These are phyloP conservation scores for Drusus annulatus DNA, from an alignment of 1,140 invertebrate species.

Conservation along the genomic window DNA sequence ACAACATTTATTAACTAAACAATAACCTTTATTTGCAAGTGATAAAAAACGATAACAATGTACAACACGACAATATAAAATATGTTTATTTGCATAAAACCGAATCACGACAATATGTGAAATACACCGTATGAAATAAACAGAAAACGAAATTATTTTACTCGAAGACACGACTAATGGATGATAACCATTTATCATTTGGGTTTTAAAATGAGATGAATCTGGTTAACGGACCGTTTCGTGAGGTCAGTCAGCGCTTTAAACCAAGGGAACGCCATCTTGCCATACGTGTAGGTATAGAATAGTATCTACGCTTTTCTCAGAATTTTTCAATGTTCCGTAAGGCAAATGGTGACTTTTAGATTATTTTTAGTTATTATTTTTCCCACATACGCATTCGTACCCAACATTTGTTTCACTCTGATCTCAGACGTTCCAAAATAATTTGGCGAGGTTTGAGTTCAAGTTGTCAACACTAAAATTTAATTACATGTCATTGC, in stretches of 20 bases:
- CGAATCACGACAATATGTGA: too few species aligned
- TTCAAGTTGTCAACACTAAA: background rate
- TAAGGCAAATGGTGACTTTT: background rate
- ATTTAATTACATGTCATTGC: background rate
- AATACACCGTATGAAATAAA: too few species aligned
- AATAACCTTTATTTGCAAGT: too few species aligned
- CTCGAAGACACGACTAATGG: too few species aligned
- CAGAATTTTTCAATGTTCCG: background rate
- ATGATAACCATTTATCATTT: too few species aligned
- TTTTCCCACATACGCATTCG: background rate
- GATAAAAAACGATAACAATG: too few species aligned
- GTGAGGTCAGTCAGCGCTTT: background rate
- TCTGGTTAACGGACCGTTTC: too few species aligned
- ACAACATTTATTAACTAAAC: too few species aligned
- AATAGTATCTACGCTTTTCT: conserved; percentile 3
- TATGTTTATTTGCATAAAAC: too few species aligned
- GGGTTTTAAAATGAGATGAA: too few species aligned
- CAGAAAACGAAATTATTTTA: too few species aligned
- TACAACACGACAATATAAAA: too few species aligned
- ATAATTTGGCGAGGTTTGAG: background rate
- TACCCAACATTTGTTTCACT: background rate
- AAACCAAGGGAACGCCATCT: background rate
- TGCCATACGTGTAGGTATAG: background rate
- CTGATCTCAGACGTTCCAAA: background rate
- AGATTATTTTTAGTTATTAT: conserved; percentile 2